Percentiles rank a stretch among this genome's conserved stretches.
Conservation (phyloP, 2,113 vertebrate species). For the Pseudorhombus dupliciocellatus region DNA sequence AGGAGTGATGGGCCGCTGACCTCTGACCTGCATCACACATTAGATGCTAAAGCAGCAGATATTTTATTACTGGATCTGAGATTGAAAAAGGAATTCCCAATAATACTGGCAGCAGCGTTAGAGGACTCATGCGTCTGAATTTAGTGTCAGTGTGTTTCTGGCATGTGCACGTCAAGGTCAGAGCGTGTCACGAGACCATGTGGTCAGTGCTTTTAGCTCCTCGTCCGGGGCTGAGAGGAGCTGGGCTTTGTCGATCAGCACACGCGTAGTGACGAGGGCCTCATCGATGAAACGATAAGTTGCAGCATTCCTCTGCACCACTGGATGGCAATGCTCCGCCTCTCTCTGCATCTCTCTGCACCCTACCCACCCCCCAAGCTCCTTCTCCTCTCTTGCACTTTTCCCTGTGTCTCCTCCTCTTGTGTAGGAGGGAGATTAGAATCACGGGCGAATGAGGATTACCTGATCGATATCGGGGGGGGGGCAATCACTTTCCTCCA, state of each 20-base stretch:
- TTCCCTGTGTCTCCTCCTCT: conserved; percentile 45
- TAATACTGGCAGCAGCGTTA: too few species aligned
- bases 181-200: conserved; percentile 32
- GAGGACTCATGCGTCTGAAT: neutral
- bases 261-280: neutral
- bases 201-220: conserved; percentile 10
- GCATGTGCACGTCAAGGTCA: conserved; percentile 17
- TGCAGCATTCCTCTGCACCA: conserved; percentile 44
- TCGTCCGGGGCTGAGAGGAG: neutral
- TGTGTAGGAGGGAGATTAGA: conserved; percentile 66
- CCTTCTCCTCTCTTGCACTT: conserved; percentile 33
- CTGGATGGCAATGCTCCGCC: conserved; percentile 66
- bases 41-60: too few species aligned
- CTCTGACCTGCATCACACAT: too few species aligned
- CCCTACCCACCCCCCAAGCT: neutral
- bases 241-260: neutral
- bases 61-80: too few species aligned
- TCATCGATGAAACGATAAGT: neutral
- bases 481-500: conserved; percentile 59
- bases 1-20: too few species aligned
- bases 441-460: conserved; percentile 67
- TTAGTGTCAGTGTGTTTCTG: neutral
- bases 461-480: conserved; percentile 67
- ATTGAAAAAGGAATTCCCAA: too few species aligned
- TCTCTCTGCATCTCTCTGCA: neutral